These are phyloP conservation scores for Gryllus bimaculatus DNA, from an alignment of 1,140 invertebrate species.

Conservation along the genomic window DNA sequence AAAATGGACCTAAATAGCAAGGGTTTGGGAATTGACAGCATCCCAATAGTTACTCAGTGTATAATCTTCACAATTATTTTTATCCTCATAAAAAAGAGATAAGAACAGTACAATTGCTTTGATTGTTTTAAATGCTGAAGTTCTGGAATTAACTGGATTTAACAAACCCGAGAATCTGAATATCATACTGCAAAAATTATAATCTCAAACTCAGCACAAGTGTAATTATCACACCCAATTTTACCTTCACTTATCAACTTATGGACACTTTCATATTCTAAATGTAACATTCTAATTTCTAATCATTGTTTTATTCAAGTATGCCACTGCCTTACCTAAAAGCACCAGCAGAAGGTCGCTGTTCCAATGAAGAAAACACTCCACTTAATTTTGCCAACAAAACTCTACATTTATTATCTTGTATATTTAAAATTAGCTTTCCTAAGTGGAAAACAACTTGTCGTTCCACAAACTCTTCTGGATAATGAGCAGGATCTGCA, in stretches of 20 bases:
- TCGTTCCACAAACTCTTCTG: slow-evolving; percentile 68
- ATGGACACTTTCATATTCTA: too few species aligned
- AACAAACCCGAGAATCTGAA: too few species aligned
- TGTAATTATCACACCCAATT: too few species aligned
- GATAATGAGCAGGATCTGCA: slow-evolving; percentile 59
- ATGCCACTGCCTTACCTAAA: slow-evolving; percentile 36
- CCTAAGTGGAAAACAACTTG: slow-evolving; percentile 56
- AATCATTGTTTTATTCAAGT: not conserved
- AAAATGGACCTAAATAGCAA: not conserved
- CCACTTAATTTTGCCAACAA: slow-evolving; percentile 50
- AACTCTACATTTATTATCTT: slow-evolving; percentile 39
- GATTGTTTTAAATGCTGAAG: too few species aligned
- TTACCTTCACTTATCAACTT: too few species aligned
- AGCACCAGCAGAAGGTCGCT: slow-evolving; percentile 68
- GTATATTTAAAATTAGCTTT: slow-evolving; percentile 49
- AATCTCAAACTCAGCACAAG: too few species aligned
- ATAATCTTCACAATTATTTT: not conserved
- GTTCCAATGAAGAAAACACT: slow-evolving; percentile 58
- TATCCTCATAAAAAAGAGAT: not conserved
- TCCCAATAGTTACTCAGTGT: not conserved
- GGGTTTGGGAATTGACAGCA: not conserved
- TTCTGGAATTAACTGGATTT: too few species aligned
- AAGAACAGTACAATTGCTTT: too few species aligned
- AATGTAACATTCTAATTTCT: too few species aligned
- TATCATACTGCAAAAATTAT: too few species aligned